These are phyloP conservation scores for Netelia virgata DNA, from an alignment of 2,888 invertebrate species.

Conservation along the genomic window DNA sequence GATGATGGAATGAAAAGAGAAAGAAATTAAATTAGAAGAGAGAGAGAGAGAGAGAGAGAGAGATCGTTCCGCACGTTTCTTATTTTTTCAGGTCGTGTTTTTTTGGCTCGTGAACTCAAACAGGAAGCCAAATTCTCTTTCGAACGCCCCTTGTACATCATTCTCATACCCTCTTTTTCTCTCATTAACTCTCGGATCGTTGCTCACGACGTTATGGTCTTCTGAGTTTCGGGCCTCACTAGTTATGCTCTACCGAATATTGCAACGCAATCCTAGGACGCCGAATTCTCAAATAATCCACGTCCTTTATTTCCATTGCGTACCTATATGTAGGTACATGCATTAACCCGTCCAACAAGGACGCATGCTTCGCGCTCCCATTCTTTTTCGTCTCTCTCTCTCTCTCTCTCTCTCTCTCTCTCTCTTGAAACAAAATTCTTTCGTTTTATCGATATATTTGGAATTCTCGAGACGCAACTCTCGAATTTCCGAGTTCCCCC, in stretches of 20 bases:
- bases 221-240: constrained; percentile 61
- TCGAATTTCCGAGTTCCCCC: background rate
- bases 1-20: too few species aligned
- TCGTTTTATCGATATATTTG: background rate
- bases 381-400: too few species aligned
- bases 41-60: too few species aligned
- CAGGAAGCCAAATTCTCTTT: constrained; percentile 54
- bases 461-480: background rate
- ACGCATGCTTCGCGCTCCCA: constrained; percentile 27
- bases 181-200: constrained; percentile 65
- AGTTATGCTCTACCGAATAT: constrained; percentile 63
- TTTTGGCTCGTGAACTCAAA: background rate
- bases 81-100: background rate
- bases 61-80: background rate
- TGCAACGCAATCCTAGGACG: constrained; percentile 49
- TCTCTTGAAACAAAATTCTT: background rate
- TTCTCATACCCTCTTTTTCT: constrained; percentile 30
- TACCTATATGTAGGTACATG: background rate
- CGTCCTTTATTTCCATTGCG: background rate
- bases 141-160: constrained; percentile 13
- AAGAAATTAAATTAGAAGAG: background rate
- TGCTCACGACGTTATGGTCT: constrained; percentile 64
- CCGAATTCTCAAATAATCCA: constrained; percentile 55
- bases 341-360: background rate
- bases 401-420: too few species aligned